phyloP scores from a whole-genome alignment of 2,888 invertebrate species.

The Maniola hyperantus region DNA sequence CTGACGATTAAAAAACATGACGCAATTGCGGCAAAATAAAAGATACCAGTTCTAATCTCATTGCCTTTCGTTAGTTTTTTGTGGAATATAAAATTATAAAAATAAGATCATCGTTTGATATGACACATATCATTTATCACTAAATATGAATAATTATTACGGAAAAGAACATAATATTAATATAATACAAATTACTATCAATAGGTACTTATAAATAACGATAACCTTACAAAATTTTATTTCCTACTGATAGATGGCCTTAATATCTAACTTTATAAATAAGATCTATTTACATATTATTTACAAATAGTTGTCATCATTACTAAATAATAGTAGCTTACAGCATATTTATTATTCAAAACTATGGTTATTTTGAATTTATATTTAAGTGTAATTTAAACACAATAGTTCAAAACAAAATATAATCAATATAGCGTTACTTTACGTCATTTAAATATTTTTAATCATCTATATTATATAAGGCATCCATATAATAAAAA shows the following conservation, averaged over 20 bases:
- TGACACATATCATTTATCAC: not conserved
- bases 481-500: too few relatives aligned
- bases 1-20: not conserved
- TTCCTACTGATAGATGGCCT: not conserved
- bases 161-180: not conserved
- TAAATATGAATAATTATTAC: not conserved
- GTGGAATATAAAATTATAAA: slow-evolving; percentile 2
- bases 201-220: not conserved
- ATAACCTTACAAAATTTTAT: not conserved
- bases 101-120: slow-evolving; percentile 12
- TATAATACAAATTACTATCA: slow-evolving; percentile 3
- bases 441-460: too few relatives aligned
- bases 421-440: too few relatives aligned
- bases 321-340: too few relatives aligned
- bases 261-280: not conserved
- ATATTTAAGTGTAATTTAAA: too few relatives aligned
- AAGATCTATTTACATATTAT: slow-evolving; percentile 14
- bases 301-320: not conserved
- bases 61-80: not conserved
- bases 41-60: not conserved
- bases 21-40: slow-evolving; percentile 6
- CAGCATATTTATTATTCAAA: too few relatives aligned
- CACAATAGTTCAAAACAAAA: too few relatives aligned
- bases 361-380: too few relatives aligned
- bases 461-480: too few relatives aligned